These are phyloP conservation scores for Phymatocera aterrima DNA, from an alignment of 2,888 invertebrate genomes.

Conservation along the genomic window DNA sequence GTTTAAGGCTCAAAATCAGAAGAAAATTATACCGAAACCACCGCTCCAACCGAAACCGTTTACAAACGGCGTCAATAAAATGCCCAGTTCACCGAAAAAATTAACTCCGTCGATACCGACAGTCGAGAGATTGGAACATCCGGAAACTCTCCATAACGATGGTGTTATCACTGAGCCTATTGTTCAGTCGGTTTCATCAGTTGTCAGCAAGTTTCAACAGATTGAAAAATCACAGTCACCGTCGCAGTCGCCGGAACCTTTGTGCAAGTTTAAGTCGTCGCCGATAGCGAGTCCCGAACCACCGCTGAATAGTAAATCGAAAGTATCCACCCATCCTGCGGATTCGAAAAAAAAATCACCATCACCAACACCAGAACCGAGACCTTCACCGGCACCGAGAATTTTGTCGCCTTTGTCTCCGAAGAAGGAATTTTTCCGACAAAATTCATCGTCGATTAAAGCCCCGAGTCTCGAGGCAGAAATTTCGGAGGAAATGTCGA, in stretches of 20 bases:
- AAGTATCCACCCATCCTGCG: no score
- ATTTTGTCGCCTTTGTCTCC: constrained; percentile 56
- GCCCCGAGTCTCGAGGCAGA: constrained; percentile 58
- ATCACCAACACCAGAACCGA: constrained; percentile 60
- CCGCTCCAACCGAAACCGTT: constrained; percentile 76
- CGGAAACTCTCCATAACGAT: constrained; percentile 59
- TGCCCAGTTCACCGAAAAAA: constrained; percentile 72
- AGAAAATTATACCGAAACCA: constrained; percentile 75
- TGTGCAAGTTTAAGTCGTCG: constrained; percentile 67
- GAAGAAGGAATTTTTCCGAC: constrained; percentile 53
- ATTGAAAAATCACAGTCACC: constrained; percentile 69
- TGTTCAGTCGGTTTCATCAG: constrained; percentile 70
- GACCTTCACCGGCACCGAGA: constrained; percentile 65
- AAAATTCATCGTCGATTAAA: constrained; percentile 56
- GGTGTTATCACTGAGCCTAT: constrained; percentile 69
- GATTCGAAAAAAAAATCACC: constrained; percentile 66
- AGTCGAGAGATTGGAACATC: constrained; percentile 64
- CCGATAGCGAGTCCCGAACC: constrained; percentile 70
- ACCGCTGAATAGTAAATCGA: constrained; percentile 52
- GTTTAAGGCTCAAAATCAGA: constrained; percentile 72
- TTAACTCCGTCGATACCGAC: constrained; percentile 59
- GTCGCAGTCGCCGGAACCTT: constrained; percentile 67
- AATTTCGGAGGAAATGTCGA: constrained; percentile 52
- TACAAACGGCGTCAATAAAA: constrained; percentile 63
- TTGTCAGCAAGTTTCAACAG: constrained; percentile 72